Evolutionary conservation across 2,888 invertebrate species (phyloP).

Genomic region (Andrena camellia): DNA sequence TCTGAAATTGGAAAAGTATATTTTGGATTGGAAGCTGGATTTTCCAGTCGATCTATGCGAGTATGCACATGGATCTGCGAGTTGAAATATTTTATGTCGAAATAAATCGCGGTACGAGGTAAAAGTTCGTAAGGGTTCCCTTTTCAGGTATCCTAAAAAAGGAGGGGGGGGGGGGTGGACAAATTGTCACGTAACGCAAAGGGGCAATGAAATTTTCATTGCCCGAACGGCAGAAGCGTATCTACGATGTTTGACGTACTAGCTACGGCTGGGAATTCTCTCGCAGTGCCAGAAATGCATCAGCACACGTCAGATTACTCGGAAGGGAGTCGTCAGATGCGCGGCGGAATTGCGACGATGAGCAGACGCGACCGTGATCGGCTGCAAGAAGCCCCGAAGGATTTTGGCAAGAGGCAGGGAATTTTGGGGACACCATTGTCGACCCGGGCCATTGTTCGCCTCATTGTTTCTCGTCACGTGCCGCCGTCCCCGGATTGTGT

Average conservation of each 20-base stretch:
- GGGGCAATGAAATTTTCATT: not conserved
- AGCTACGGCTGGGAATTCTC: not conserved
- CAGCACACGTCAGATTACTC: constrained; percentile 11
- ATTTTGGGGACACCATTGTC: constrained; percentile 72
- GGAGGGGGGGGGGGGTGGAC: not conserved
- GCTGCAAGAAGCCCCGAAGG: constrained; percentile 61
- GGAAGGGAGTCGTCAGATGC: constrained; percentile 29
- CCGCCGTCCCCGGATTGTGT: constrained; percentile 54
- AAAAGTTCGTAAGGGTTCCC: not conserved
- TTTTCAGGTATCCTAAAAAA: not conserved
- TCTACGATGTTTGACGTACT: not conserved
- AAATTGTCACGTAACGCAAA: not conserved
- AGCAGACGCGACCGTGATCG: constrained; percentile 22
- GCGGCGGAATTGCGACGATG: constrained; percentile 43
- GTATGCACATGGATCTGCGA: too few relatives aligned
- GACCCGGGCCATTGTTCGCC: constrained; percentile 63
- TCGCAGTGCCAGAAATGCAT: not conserved
- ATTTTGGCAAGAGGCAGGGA: constrained; percentile 66
- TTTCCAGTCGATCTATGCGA: too few relatives aligned
- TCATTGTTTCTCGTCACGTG: constrained; percentile 72
- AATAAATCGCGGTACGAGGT: too few relatives aligned
- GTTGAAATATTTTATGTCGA: too few relatives aligned
- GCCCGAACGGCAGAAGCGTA: not conserved
- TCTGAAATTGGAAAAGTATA: too few relatives aligned
- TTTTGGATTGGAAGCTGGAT: too few relatives aligned